These are phyloP conservation scores for Willowsia nigromaculata DNA, from an alignment of 2,888 invertebrate genomes.

Conservation along the genomic window DNA sequence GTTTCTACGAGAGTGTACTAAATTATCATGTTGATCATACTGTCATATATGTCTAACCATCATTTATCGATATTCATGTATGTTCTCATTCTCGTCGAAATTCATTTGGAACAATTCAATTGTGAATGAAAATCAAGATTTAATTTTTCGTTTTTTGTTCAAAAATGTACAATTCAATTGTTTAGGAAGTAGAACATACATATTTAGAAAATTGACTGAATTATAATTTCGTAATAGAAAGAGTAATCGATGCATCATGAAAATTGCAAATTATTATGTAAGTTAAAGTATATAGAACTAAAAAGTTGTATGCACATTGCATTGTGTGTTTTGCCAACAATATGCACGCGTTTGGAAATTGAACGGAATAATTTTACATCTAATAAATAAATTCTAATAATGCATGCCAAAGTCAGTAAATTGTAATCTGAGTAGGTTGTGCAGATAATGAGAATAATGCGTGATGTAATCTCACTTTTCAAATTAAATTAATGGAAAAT, in stretches of 20 bases:
- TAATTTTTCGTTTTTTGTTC: background rate
- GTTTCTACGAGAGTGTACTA: background rate
- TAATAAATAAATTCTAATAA: slow-evolving; percentile 21
- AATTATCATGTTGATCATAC: background rate
- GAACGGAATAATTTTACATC: slow-evolving; percentile 28
- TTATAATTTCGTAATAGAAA: background rate
- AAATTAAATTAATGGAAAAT: background rate
- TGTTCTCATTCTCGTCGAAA: background rate
- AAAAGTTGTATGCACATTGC: background rate
- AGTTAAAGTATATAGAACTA: background rate
- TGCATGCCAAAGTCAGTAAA: background rate
- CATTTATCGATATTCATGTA: background rate
- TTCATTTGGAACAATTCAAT: background rate
- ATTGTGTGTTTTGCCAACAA: slow-evolving; percentile 10
- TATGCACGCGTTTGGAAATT: background rate
- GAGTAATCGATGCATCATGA: background rate
- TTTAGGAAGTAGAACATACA: slow-evolving; percentile 14
- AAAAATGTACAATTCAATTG: background rate
- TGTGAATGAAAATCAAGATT: background rate
- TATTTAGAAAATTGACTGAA: background rate
- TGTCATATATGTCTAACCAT: background rate
- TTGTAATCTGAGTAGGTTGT: background rate
- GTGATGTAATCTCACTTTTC: background rate
- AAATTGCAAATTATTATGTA: background rate
- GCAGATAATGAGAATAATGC: background rate